Base-by-base conservation (phyloP, 2,797 vertebrate genomes). In the Tragopan temminckii region DNA sequence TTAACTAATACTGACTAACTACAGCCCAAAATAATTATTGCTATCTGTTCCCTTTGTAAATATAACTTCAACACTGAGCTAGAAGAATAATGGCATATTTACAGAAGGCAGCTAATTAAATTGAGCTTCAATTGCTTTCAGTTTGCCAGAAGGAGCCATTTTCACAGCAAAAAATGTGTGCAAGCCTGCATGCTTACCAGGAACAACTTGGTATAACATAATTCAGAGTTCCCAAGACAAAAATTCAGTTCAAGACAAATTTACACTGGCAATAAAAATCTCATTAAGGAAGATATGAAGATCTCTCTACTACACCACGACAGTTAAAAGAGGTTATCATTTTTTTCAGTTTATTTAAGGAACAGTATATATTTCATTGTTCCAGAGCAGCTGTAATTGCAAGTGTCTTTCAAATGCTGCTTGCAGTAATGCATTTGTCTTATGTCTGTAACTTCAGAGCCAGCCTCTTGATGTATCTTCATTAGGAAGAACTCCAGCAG, bases 1-100 rank as follows among this genome's bases (percentile, higher is more conserved):
- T 98, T 98, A 98, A 98, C 97, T 98, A 98, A 98, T 97, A 97
- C 96, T 96, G 97, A 98, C 97, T 98, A 97, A 98, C 96, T 97
- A 85, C 5, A 76, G 82, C 92, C 94, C 92, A 61, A 97, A 97
- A 97, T 98, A 98, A 97, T 98, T 97, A 98, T 97, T 97, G 95
- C 92, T 98, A 82, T 98, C 96, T 94, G 85, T 96, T 98, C 93
- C 96, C 95, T 97, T 96, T 97, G 97, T 98, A 98, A 98, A 98
- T 97, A 97, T 97, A 97, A 98, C 95, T 94, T 81, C 88, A 95
- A 96, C 61, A 55, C 87, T 62, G 95, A 97, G 95, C 93, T 91
- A 75, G 94, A 98, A 98, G 97, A 98, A 97, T 97, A 97, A 98
- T 97, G 96, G 95, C 91, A 80, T 98, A 97, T 98, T 98, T 98